phyloP scores from a whole-genome alignment of 2,888 invertebrate species.

The Adineta ricciae region DNA sequence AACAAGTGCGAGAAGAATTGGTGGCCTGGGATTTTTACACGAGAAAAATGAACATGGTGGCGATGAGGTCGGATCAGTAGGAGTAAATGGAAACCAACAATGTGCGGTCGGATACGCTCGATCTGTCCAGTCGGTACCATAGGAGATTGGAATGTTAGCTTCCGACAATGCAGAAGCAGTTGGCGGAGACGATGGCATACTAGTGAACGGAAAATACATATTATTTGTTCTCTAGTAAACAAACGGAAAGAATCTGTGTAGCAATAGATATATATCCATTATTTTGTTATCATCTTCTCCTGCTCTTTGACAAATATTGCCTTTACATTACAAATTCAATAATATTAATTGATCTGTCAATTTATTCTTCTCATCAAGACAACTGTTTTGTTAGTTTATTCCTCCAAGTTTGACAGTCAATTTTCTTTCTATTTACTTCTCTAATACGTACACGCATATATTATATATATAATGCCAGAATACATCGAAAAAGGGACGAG shows the following conservation, averaged over 20 bases:
- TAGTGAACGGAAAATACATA: background rate
- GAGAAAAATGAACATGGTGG: background rate
- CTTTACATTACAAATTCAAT: background rate
- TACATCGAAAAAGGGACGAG: background rate
- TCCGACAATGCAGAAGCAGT: background rate
- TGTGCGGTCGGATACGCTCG: background rate
- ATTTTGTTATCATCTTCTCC: too few relatives aligned
- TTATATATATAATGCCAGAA: background rate
- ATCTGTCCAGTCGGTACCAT: background rate
- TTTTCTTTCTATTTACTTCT: slow-evolving; percentile 3
- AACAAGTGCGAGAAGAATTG: background rate
- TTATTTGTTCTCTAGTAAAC: too few relatives aligned
- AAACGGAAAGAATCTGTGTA: background rate
- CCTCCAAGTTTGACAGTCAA: background rate
- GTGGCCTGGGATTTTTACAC: background rate
- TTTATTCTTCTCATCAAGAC: background rate
- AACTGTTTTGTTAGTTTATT: background rate
- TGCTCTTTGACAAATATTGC: background rate
- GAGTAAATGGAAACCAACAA: background rate
- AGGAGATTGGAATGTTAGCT: background rate
- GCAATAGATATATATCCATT: too few relatives aligned
- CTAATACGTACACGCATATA: background rate
- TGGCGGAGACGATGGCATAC: background rate
- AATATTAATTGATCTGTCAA: background rate
- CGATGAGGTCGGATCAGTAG: background rate